These are phyloP conservation scores for Lepidochitona cinerea DNA, from an alignment of 2,888 invertebrate species.

Conservation along the genomic window DNA sequence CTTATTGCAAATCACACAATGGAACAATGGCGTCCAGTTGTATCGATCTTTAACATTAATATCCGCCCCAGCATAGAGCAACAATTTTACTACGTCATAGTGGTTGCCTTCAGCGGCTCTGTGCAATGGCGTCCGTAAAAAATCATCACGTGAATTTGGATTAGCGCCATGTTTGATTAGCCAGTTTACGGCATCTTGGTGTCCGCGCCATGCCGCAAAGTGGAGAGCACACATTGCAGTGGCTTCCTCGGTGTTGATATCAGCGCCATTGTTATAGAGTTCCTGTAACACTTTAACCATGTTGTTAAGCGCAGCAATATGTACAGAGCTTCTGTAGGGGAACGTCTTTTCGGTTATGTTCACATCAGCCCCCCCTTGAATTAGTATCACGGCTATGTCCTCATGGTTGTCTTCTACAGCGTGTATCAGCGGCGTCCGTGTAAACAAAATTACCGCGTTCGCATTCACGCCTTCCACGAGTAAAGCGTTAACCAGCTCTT, in stretches of 20 bases:
- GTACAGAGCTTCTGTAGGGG: constrained; percentile 15
- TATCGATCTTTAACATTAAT: not conserved
- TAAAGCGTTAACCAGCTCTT: constrained; percentile 11
- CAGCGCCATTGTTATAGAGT: constrained; percentile 8
- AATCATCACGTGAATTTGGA: not conserved
- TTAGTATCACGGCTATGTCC: constrained; percentile 36
- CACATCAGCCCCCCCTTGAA: constrained; percentile 40
- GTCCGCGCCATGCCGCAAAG: not conserved
- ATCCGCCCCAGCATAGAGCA: not conserved
- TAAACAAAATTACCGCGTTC: constrained; percentile 27
- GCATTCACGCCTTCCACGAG: constrained; percentile 26
- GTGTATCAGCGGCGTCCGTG: constrained; percentile 39
- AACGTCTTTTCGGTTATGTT: constrained; percentile 24
- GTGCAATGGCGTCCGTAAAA: not conserved
- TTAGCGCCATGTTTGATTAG: not conserved
- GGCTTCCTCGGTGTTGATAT: constrained; percentile 11
- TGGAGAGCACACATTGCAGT: not conserved
- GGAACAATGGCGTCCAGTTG: not conserved
- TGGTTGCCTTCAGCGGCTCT: not conserved
- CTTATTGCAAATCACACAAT: not conserved
- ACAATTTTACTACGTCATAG: not conserved
- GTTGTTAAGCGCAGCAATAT: constrained; percentile 16
- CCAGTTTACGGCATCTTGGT: not conserved
- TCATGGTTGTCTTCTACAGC: constrained; percentile 34
- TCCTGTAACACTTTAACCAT: constrained; percentile 7